A percentile compares a stretch with the other conserved stretches of the same genome.
phyloP scores from a whole-genome alignment of 2,113 vertebrate genomes.

The Platysteira castanea region DNA sequence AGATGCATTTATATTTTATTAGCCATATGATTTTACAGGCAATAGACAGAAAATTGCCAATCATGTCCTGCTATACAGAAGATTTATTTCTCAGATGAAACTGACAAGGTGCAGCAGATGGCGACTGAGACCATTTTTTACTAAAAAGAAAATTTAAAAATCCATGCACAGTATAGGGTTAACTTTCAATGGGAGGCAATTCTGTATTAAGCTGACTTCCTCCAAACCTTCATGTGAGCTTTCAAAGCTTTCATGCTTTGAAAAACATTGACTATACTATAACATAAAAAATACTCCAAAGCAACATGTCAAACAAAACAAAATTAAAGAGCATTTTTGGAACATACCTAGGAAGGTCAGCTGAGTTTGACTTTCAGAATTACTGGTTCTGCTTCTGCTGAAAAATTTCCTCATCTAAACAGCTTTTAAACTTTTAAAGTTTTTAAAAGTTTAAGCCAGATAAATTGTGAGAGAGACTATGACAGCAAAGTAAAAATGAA shows the following conservation, averaged over 20 bases:
- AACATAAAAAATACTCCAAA: not conserved
- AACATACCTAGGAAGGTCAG: not conserved
- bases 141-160: not conserved
- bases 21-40: not conserved
- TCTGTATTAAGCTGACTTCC: not conserved
- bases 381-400: not conserved
- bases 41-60: not conserved
- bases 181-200: not conserved
- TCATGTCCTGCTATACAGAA: not conserved
- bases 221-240: not conserved
- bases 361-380: not conserved
- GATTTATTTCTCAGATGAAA: not conserved
- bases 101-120: not conserved
- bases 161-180: not conserved
- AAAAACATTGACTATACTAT: not conserved
- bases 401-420: not conserved
- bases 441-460: not conserved
- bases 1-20: not conserved
- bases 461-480: not conserved
- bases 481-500: not conserved
- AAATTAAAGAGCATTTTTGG: not conserved
- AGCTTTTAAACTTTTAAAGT: not conserved
- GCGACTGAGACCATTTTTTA: not conserved
- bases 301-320: not conserved
- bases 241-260: too few relatives aligned